Base-by-base conservation (phyloP, 2,888 invertebrate species). In the Sinohyriopsis cumingii region DNA sequence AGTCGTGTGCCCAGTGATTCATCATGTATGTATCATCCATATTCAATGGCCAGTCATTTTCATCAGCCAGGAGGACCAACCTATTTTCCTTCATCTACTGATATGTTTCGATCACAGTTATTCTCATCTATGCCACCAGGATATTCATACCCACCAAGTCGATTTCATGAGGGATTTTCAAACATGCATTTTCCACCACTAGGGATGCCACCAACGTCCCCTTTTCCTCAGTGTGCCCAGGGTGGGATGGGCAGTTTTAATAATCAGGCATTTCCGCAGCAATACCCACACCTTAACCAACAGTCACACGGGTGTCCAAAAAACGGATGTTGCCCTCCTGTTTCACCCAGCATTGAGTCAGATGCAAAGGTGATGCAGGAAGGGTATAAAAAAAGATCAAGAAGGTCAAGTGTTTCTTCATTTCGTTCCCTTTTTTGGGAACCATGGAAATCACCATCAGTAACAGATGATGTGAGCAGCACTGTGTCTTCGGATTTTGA, bases 321-420 rank as follows among this genome's bases (percentile, higher is more conserved):
- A 82, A 82, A 82, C 82, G 82, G 79, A 71, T 80, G 75, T 64
- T 76, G 79, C 79, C 82, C 82, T 82, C 82, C 82, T 82, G 82
- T 76, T 79, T 82, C 80, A 77, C 80, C 73, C 77, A 82, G 75
- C 80, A 79, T 77, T 76, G 78, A 77, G 65, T 65, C 64, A 71
- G 79, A 76, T 79, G 78, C 78, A 68, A 79, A 76, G 72, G 79
- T 79, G 80, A 76, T 80, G 76, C 82, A 82, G 82, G 82, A 77
- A 80, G 80, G 78, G 78, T 80, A 80, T 73, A 76, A 71, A 69
- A 73, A 68, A 57, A 63, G 68, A 59, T 67, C 67, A 69, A 73
- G 59, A 25, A 65, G 55, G 28, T 33, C 28, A 24, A 65, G 65
- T 28, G 56, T 53, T 33, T 33, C 45, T 57, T 65, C 65, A 18